Percentiles rank a stretch among this genome's conserved stretches.
Conservation (phyloP, 2,797 vertebrate species). For the Lepus oiostolus region DNA sequence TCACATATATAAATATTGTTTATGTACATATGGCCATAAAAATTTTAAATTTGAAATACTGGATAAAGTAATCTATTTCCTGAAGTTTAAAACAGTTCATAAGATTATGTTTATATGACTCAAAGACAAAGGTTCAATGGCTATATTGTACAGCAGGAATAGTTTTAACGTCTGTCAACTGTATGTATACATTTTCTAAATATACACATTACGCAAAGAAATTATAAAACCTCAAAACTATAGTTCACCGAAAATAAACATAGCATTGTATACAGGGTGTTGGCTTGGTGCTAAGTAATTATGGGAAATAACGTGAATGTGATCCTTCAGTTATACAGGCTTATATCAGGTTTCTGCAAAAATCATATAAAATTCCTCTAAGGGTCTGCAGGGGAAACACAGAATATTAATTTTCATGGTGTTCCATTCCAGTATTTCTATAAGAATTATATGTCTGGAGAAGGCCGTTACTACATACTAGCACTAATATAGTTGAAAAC, state of each 20-base stretch:
- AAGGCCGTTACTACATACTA: conserved; percentile 81
- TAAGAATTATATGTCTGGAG: conserved; percentile 85
- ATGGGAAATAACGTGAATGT: conserved; percentile 85
- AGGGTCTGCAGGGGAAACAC: conserved; percentile 84
- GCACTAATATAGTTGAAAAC: conserved; percentile 81
- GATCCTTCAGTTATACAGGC: conserved; percentile 84
- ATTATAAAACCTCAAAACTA: conserved; percentile 82
- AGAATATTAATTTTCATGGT: conserved; percentile 89
- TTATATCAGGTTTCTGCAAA: conserved; percentile 87
- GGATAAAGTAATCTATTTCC: conserved; percentile 69
- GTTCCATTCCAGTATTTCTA: conserved; percentile 84
- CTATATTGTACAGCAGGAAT: conserved; percentile 54
- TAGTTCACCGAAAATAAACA: conserved; percentile 85
- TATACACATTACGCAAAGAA: conserved; percentile 80
- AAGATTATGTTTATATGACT: conserved; percentile 74
- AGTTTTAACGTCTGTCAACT: conserved; percentile 76
- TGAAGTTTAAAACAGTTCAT: conserved; percentile 78
- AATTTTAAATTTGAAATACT: conserved; percentile 66
- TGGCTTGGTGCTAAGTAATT: conserved; percentile 86
- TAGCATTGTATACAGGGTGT: conserved; percentile 80
- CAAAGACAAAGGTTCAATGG: conserved; percentile 77
- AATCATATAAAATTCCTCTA: conserved; percentile 85
- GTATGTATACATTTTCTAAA: conserved; percentile 82
- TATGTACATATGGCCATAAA: conserved; percentile 30
- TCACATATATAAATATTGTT: conserved; percentile 50